phyloP scores from a whole-genome alignment of 2,113 vertebrate genomes.

The Stegastes partitus region DNA sequence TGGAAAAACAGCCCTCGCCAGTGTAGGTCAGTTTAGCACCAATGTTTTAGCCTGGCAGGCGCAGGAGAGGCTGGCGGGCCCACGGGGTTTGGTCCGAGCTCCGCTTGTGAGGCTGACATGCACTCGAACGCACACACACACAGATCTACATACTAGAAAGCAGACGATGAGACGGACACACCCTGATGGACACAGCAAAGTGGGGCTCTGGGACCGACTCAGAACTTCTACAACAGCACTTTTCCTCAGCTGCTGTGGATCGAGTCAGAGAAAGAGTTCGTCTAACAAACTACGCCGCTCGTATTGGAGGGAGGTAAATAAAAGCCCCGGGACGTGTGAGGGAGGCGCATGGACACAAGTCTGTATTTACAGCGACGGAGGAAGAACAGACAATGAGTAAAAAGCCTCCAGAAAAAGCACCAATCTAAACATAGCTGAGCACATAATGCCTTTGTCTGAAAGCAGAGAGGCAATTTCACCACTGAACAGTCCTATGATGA shows the following conservation, averaged over 20 bases:
- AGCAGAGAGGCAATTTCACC: constrained; percentile 56
- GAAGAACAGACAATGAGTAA: constrained; percentile 34
- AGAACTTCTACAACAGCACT: constrained; percentile 17
- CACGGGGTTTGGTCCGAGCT: constrained; percentile 14
- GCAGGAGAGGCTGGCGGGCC: constrained; percentile 9
- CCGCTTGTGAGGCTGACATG: constrained; percentile 14
- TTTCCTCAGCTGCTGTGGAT: not conserved
- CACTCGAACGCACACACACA: constrained; percentile 13
- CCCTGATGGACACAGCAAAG: not conserved
- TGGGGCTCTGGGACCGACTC: not conserved
- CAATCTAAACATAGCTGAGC: constrained; percentile 65
- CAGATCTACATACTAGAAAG: not conserved
- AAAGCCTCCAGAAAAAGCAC: constrained; percentile 42
- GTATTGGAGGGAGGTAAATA: no score
- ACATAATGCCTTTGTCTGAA: constrained; percentile 60
- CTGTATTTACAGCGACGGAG: constrained; percentile 51
- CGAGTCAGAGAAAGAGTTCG: not conserved
- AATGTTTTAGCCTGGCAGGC: constrained; percentile 42
- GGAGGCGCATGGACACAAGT: constrained; percentile 14
- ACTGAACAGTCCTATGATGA: constrained; percentile 48
- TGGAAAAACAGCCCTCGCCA: constrained; percentile 46
- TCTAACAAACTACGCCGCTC: not conserved
- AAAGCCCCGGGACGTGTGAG: constrained; percentile 10
- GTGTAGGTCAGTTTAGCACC: constrained; percentile 67
- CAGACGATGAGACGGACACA: not conserved